Base-by-base conservation (phyloP, 2,797 vertebrate species). In the Catostomus latipinnis region DNA sequence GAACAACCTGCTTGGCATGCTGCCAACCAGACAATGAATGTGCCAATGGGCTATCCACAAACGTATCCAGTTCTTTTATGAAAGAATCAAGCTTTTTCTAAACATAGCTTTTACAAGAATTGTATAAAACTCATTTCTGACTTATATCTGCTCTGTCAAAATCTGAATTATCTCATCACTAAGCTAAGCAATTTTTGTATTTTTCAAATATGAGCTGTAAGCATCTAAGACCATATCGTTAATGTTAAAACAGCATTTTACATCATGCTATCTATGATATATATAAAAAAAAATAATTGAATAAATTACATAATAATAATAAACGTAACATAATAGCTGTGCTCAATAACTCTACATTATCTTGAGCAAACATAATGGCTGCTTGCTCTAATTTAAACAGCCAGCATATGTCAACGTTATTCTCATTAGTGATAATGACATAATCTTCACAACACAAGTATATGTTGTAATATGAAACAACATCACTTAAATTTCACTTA, bases 1-100 rank as follows among this genome's bases (percentile, higher is more conserved):
- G 71, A 71, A 65, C 80, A 83, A 75, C 56, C 18, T 78, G 67
- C 61, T 77, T 82, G 78, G 80, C 83, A 48, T 18, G 56, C 48
- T 71, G 74, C 82, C 66, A 58, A 58, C 48, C 52, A 60, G 49
- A 72, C 13, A 14, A 13, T n/a, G 18, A 46, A 50, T 14, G 6
- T 54, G 52, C 75, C 48, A 79, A 46, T 12, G 76, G 58, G 1
- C 73, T 18, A 56, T 18, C 10, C 53, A 78, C 63, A 58, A 50
- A 49, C 6, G 1, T 60, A 75, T 75, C 45, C 45, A 22, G 18
- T 14, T 45, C 6, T 50, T 49, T 56, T 46, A 74, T 74, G 43
- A 48, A 70, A 58, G n/a, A 63, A 54, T 43, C 8, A 46, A 61
- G 12, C 16, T 13, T 34, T 34, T 34, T 34, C 34, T 34, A 34